Conservation (phyloP, 2,797 vertebrate genomes). For the Loris lydekkerianus region DNA sequence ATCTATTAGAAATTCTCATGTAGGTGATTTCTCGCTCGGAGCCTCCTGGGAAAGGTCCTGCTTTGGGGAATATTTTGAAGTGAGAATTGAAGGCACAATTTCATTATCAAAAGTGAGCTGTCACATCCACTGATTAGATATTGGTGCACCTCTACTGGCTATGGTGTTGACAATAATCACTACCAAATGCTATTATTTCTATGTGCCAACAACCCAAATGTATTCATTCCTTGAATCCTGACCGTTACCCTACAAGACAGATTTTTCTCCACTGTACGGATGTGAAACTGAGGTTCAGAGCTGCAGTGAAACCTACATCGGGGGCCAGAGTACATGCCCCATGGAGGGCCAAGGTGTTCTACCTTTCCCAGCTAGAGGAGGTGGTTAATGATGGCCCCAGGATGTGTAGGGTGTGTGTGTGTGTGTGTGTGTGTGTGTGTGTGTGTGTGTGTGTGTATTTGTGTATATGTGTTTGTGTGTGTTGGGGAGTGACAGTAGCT, state of each 20-base stretch:
- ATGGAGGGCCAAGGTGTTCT: not conserved
- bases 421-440: not conserved
- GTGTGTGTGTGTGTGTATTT: accelerated
- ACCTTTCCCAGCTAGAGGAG: not conserved
- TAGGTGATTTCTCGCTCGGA: not conserved
- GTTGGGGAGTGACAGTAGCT: no score
- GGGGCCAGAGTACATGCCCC: not conserved
- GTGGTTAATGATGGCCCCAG: not conserved
- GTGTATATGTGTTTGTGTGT: not conserved
- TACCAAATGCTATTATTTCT: not conserved
- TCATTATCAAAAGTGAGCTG: not conserved
- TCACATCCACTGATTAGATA: not conserved
- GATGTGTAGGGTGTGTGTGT: accelerated
- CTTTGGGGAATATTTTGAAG: not conserved
- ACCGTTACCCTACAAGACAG: not conserved
- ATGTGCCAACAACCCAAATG: not conserved
- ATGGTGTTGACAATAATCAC: not conserved
- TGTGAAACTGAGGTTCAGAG: not conserved
- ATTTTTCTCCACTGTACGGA: not conserved
- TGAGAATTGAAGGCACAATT: not conserved
- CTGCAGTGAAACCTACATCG: not conserved
- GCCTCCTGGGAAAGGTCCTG: not conserved
- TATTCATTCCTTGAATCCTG: not conserved
- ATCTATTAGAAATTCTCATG: not conserved
- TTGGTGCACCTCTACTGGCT: not conserved